Conservation (phyloP, 2,888 invertebrate species). For the Scelioninae gen. 1 region DNA sequence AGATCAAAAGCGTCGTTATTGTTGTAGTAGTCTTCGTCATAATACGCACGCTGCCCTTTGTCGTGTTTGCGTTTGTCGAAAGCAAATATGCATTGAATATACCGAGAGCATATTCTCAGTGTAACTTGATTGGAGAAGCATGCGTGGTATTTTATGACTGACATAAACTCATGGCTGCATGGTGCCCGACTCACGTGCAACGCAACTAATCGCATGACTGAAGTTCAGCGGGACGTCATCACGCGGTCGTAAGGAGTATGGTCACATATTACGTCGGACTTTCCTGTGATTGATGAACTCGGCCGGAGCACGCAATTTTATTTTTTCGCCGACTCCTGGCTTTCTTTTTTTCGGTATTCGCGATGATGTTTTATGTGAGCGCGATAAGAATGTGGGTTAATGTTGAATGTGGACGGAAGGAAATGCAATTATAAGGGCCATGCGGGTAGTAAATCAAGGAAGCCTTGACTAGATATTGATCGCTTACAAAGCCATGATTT, state of each 20-base stretch:
- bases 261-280: slow-evolving; percentile 38
- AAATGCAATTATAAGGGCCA: slow-evolving; percentile 54
- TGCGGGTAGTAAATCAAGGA: slow-evolving; percentile 53
- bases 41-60: slow-evolving; percentile 48
- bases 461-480: slow-evolving; percentile 17
- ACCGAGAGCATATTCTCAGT: slow-evolving; percentile 48
- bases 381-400: slow-evolving; percentile 58
- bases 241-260: slow-evolving; percentile 28
- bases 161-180: slow-evolving; percentile 46
- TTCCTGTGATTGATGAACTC: slow-evolving; percentile 36
- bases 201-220: slow-evolving; percentile 49
- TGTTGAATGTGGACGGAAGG: slow-evolving; percentile 39
- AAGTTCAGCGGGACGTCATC: slow-evolving; percentile 40
- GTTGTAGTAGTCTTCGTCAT: slow-evolving; percentile 49
- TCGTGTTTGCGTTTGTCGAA: slow-evolving; percentile 66
- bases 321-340: not conserved
- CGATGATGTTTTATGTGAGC: slow-evolving; percentile 41
- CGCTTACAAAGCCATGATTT: slow-evolving; percentile 23
- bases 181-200: slow-evolving; percentile 13
- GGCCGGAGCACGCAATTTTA: slow-evolving; percentile 26
- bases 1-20: slow-evolving; percentile 65
- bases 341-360: slow-evolving; percentile 3
- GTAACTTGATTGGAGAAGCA: slow-evolving; percentile 55
- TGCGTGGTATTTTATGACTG: slow-evolving; percentile 65
- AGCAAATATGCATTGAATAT: slow-evolving; percentile 73